phyloP scores from a whole-genome alignment of 2,888 invertebrate species.

The Limulus polyphemus region DNA sequence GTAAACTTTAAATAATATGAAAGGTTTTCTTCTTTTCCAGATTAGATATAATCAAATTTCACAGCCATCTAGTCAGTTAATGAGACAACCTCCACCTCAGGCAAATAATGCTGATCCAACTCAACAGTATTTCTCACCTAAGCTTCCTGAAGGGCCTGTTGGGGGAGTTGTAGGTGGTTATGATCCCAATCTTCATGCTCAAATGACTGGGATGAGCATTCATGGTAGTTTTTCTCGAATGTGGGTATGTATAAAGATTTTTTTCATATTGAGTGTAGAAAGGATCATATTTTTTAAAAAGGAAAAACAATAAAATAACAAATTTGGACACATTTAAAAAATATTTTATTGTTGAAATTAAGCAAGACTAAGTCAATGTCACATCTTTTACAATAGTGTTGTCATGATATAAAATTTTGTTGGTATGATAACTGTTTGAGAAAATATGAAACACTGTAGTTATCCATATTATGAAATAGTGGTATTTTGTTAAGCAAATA shows the following conservation, averaged over 20 bases:
- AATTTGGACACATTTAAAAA: not conserved
- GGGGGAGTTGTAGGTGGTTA: conserved; percentile 19
- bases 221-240: conserved; percentile 15
- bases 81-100: not conserved
- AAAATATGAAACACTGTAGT: too few relatives aligned
- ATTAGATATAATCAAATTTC: conserved; percentile 16
- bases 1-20: not conserved
- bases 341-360: not conserved
- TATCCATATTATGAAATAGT: too few relatives aligned
- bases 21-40: conserved; percentile 2
- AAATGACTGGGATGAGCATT: conserved; percentile 21
- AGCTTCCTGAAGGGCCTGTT: conserved; percentile 21
- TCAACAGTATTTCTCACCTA: not conserved
- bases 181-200: conserved; percentile 20
- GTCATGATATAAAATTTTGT: not conserved
- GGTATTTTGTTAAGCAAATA: too few relatives aligned
- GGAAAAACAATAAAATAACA: not conserved
- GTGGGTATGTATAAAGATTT: conserved; percentile 12
- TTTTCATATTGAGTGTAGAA: too few relatives aligned
- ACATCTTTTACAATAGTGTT: not conserved
- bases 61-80: not conserved
- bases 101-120: not conserved
- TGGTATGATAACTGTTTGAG: too few relatives aligned
- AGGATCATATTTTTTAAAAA: not conserved
- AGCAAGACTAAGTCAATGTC: too few relatives aligned